Percentiles rank a stretch among this genome's conserved stretches.
Evolutionary conservation across 2,888 invertebrate genomes (phyloP).

Genomic region (Dascillus cervinus): DNA sequence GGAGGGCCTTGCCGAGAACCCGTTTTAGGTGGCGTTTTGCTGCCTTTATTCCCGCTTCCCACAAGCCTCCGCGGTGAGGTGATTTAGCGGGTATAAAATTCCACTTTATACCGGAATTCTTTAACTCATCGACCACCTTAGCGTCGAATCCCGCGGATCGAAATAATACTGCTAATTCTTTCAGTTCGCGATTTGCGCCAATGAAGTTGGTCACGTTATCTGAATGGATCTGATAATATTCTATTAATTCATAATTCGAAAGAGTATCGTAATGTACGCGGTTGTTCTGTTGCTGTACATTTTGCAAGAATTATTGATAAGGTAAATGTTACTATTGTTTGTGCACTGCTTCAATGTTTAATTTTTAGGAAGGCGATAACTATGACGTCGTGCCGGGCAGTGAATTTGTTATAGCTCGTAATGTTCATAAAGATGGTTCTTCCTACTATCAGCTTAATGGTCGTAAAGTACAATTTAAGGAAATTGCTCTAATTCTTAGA

Average conservation of each 20-base stretch:
- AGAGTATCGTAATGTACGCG: slow-evolving; percentile 61
- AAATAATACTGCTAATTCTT: no score
- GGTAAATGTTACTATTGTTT: slow-evolving; percentile 41
- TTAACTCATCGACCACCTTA: no score
- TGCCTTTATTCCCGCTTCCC: no score
- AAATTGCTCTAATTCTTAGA: slow-evolving; percentile 70
- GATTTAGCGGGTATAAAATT: no score
- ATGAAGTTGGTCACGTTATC: no score
- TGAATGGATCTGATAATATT: no score
- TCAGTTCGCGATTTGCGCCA: no score
- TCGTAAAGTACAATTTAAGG: slow-evolving; percentile 72
- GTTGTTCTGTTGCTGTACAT: slow-evolving; percentile 83
- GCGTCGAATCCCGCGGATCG: no score
- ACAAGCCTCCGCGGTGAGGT: no score
- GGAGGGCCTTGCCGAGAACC: no score
- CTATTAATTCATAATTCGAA: slow-evolving; percentile 90
- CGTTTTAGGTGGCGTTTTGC: no score
- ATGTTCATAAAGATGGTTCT: slow-evolving; percentile 74
- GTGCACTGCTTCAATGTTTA: slow-evolving; percentile 3
- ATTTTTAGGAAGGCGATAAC: slow-evolving; percentile 55
- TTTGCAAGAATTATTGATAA: slow-evolving; percentile 77
- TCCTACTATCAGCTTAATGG: slow-evolving; percentile 73
- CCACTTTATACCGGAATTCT: no score
- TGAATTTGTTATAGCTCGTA: slow-evolving; percentile 77
- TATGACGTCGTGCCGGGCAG: slow-evolving; percentile 72